Base-by-base conservation (phyloP, 2,113 vertebrate species). In the Eptesicus fuscus region DNA sequence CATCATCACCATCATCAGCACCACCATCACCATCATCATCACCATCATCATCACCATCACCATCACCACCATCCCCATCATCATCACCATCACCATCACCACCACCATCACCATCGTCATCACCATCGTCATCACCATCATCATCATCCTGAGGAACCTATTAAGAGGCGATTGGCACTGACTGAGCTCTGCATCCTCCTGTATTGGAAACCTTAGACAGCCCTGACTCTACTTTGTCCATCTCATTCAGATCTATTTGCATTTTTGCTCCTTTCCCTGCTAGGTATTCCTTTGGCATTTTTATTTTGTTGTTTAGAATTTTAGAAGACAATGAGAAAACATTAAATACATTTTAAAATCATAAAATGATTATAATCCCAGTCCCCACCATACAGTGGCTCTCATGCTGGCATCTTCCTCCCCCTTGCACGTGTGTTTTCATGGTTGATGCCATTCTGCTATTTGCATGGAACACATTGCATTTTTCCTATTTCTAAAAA, bases 321-420 rank as follows among this genome's bases (percentile, higher is more conserved):
- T 67, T 9, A 32, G 90, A 32, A 40, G 51, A 9, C 17, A 40
- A 67, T 3, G 25, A 12, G 20, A 67, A 82, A 63, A 18, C 53
- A 65, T 25, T 7, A 77, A 53, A 53, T 63, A 71, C 28, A 25
- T n/a, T 30, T 9, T 56, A 70, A 74, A 49, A 11, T 2, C 20
- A 28, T 7, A 4, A 7, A n/a, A n/a, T 2, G 7, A 32, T 35
- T n/a, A 9, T 4, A 11, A 17, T 4, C 25, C 25, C 5, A 1
- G 14, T 51, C 28, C 7, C 22, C 4, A 4, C 2, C 4, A 0
- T 0, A 35, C 7, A 1, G 3, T 5, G 32, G 49, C 9, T 23
- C 63, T 40, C 18, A 1, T 16, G 14, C 11, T 35, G 6, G 28
- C 30, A 4, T 2, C 0, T 25, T 23, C 40, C 28, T 91, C 9